A percentile compares a stretch with the other conserved stretches of the same genome.
phyloP scores from a whole-genome alignment of 1,140 invertebrate genomes.

The Harpegnathos saltator region DNA sequence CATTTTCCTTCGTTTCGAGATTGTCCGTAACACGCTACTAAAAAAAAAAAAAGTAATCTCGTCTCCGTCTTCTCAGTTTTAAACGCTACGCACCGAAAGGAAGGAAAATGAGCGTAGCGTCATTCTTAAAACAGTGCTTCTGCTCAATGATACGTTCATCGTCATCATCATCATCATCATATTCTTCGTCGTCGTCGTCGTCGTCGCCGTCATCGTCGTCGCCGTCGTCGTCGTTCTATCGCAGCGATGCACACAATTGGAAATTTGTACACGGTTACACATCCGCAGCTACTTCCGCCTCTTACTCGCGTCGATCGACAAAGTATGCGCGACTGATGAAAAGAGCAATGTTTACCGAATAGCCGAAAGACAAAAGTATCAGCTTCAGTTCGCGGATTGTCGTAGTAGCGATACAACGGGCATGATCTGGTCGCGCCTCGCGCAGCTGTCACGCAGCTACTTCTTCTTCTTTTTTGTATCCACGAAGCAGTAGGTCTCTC shows the following conservation, averaged over 20 bases:
- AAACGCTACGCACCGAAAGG: background rate
- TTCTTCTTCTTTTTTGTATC: constrained; percentile 25
- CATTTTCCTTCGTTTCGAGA: constrained; percentile 24
- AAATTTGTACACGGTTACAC: constrained; percentile 36
- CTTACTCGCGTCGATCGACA: constrained; percentile 5
- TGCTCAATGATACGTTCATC: constrained; percentile 55
- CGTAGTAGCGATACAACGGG: background rate
- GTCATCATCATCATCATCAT: constrained; percentile 26
- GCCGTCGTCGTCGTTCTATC: constrained; percentile 28
- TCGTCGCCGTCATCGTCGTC: constrained; percentile 12
- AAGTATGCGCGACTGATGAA: background rate
- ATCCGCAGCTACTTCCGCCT: constrained; percentile 37
- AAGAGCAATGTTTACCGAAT: constrained; percentile 2
- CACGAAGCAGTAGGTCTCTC: constrained; percentile 35
- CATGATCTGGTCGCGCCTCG: constrained; percentile 27
- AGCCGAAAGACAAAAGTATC: constrained; percentile 41
- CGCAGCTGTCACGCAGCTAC: constrained; percentile 47
- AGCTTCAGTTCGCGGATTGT: constrained; percentile 55
- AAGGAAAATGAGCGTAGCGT: constrained; percentile 15
- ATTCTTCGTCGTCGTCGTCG: background rate
- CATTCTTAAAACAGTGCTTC: constrained; percentile 39
- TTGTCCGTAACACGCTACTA: no score
- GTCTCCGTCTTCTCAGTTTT: background rate
- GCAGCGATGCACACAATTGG: constrained; percentile 45
- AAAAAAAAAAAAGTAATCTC: background rate